Evolutionary conservation across 1,140 invertebrate species (phyloP).

Genomic region (Musca vetustissima): DNA sequence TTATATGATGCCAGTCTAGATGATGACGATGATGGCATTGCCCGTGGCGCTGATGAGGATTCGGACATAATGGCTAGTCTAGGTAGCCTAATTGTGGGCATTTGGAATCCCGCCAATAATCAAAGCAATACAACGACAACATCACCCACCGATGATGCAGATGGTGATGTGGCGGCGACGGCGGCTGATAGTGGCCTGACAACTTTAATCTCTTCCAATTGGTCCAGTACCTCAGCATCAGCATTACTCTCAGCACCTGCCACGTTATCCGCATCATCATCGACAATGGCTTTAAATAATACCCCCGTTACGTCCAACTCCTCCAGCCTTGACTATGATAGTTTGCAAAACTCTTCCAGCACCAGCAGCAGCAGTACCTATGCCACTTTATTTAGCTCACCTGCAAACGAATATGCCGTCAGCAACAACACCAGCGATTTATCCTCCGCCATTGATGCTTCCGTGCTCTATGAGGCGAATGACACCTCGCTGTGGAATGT

Average conservation of each 20-base stretch:
- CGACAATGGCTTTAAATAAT: background rate
- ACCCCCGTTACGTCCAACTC: background rate
- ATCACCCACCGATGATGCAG: background rate
- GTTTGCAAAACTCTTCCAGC: background rate
- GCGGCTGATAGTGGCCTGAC: too few species aligned
- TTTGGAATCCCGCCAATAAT: slow-evolving; percentile 25
- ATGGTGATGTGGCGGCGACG: too few species aligned
- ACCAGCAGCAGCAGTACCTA: background rate
- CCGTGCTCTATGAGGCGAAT: too few species aligned
- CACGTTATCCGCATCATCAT: background rate
- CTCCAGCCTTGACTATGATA: background rate
- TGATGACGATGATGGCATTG: slow-evolving; percentile 1
- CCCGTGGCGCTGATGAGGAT: background rate
- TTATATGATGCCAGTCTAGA: slow-evolving; percentile 17
- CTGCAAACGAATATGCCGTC: too few species aligned
- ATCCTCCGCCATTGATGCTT: too few species aligned
- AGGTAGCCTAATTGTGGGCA: slow-evolving; percentile 22
- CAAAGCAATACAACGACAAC: slow-evolving; percentile 28
- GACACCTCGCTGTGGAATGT: too few species aligned
- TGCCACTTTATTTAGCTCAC: too few species aligned
- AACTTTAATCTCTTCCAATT: background rate
- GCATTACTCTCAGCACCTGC: background rate
- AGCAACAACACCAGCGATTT: too few species aligned
- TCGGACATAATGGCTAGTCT: background rate
- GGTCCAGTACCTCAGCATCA: background rate